Evolutionary conservation across 2,113 vertebrate genomes (phyloP), one percentile per base, ranked within the genome.

Genomic region (Agapornis roseicollis): DNA sequence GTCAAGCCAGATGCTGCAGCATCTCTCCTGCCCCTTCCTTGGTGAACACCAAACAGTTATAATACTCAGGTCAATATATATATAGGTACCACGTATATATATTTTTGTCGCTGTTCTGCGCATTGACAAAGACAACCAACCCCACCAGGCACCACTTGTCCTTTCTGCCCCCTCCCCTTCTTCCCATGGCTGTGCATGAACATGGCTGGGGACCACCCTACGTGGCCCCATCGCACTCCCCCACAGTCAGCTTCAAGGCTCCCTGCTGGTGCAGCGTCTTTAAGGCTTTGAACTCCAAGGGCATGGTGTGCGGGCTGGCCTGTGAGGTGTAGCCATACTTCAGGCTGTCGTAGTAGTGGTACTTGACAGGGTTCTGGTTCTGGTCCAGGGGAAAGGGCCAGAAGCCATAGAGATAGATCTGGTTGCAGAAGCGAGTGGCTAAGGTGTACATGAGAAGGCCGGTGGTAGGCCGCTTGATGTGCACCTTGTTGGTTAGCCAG

Each of bases 401-500:
- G 98, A 99, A 99, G 90, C 99, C 99, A 0, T 99, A 99, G 68
- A 99, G 98, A 93, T 99, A 98, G 97, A 99, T 99, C 97, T 99
- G 98, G 73, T 99, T 99, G 92, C 99, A 99, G 98, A 99, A 99
- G 17, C 99, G 99, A 1, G 99, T 99, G 70, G 99, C 99, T 97
- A 99, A 97, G 8, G 99, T 99, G 86, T 99, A 99, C 99, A 99
- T 99, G 93, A 99, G 97, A 37, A 99, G 98, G 85, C 99, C 99
- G 0, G 99, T 99, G 93, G 99, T 99, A 25, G 99, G 99, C 56
- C 99, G 98, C 95, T 99, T 99, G 91, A 99, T 99, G 96, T 99
- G 99, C 68, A 99, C 99, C 56, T 99, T 98, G 97, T 99, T 99
- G 7, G 99, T 99, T 42, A 99, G 97, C 99, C 99, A 99, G 88